phyloP scores from a whole-genome alignment of 2,888 invertebrate species.

The Dryobota labecula region DNA sequence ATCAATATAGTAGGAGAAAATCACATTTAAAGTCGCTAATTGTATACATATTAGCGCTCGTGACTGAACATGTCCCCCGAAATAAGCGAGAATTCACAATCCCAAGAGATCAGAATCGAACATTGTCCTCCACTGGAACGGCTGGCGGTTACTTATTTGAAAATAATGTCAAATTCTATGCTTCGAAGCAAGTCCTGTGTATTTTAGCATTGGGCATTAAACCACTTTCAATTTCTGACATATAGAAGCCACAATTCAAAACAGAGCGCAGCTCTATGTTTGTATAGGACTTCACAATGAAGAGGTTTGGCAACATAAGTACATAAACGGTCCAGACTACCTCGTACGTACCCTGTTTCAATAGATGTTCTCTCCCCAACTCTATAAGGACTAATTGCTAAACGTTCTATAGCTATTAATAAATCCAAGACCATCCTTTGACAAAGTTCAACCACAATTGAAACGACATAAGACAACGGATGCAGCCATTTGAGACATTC shows the following conservation, averaged over 20 bases:
- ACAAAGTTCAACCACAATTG: conserved; percentile 75
- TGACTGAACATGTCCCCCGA: neutral
- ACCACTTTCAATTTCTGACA: conserved; percentile 37
- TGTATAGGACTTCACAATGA: conserved; percentile 58
- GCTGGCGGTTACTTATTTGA: conserved; percentile 27
- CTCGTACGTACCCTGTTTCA: conserved; percentile 46
- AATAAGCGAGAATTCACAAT: conserved; percentile 8
- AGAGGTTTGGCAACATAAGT: conserved; percentile 53
- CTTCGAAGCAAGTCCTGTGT: conserved; percentile 16
- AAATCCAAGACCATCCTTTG: conserved; percentile 66
- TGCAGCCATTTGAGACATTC: conserved; percentile 84
- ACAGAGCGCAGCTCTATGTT: conserved; percentile 44
- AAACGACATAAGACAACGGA: conserved; percentile 81
- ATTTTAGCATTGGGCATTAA: conserved; percentile 23
- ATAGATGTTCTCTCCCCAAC: conserved; percentile 52
- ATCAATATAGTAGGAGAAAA: neutral
- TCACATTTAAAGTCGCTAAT: neutral
- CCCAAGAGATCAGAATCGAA: conserved; percentile 14
- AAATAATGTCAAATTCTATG: conserved; percentile 24
- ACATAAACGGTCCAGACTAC: conserved; percentile 47
- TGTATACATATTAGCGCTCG: neutral
- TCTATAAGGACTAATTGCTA: conserved; percentile 64
- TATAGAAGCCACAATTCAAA: conserved; percentile 40
- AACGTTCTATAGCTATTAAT: conserved; percentile 65
- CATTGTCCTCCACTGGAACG: neutral